Base-by-base conservation (phyloP, 2,888 invertebrate species). In the Spilarctia lutea region DNA sequence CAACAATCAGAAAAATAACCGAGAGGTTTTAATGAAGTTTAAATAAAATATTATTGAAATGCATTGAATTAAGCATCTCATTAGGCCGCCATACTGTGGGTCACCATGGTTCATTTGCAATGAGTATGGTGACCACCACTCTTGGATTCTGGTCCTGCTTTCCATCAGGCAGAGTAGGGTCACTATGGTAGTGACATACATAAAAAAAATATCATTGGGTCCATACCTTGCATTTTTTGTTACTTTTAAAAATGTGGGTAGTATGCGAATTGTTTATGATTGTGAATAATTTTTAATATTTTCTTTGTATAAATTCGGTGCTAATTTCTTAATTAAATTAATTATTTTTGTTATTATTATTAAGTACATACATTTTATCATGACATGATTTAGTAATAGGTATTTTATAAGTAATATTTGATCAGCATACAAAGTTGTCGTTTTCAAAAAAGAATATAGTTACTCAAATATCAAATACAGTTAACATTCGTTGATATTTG, bases 291-390 rank as follows among this genome's bases (percentile, higher is more conserved):
- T 68, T 52, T 71, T 48, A 65, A 66, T 70, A 70, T 78, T 77
- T 77, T 84, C 79, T 85, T 83, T 88, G 85, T 86, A 87, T 88
- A 87, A 83, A 86, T 87, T 87, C 81, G 87, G 87, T 87, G 87
- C 87, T 87, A 87, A 79, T 83, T 85, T 83, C 56, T 75, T 48
- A 48, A 71, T 81, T 77, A 70, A 75, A 77, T 76, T 77, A 69
- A 77, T 74, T 67, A 2, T 79, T 75, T 80, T 74, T 73, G 67
- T 65, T 77, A 68, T 76, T 70, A 71, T 69, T 75, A 76, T 76
- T 87, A 84, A 86, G 83, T 85, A 87, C 80, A 86, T 72, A 79
- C 81, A 74, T 81, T 74, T 76, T 66, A 81, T 78, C 81, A 86
- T 83, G 84, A 85, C 85, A 84, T 75, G 68, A 13, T 73, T 73